phyloP scores from a whole-genome alignment of 92 coral and sea anemone species.

The Hydrozoanthus gracilis region DNA sequence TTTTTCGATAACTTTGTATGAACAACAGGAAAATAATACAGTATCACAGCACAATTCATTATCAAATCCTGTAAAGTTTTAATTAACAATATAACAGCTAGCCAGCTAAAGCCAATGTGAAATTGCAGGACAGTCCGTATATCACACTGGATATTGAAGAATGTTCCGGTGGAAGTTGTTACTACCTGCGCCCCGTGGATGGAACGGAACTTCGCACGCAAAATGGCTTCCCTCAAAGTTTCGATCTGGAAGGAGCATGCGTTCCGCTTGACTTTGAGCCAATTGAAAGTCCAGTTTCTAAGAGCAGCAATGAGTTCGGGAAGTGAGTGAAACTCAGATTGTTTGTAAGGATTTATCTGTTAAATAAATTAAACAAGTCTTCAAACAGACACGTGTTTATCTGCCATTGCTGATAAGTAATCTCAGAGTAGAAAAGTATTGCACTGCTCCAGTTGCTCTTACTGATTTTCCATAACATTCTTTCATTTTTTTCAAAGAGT shows the following conservation, averaged over 20 bases:
- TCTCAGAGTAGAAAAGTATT: too few species aligned
- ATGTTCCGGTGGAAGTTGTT: not conserved
- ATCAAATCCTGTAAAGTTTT: not conserved
- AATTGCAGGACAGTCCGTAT: conserved; percentile 32
- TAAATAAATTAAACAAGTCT: not conserved
- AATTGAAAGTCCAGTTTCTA: conserved; percentile 6
- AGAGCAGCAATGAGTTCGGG: conserved; percentile 3
- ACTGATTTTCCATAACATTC: too few species aligned
- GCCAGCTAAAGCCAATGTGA: not conserved
- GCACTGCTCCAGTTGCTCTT: too few species aligned
- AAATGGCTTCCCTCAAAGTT: not conserved
- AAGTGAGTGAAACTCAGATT: not conserved
- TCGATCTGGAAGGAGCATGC: not conserved
- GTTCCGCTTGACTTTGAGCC: conserved; percentile 11
- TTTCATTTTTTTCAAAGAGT: too few species aligned
- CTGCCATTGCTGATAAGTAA: not conserved
- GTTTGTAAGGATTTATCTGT: too few species aligned
- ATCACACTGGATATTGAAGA: conserved; percentile 5
- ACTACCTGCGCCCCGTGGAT: conserved; percentile 15
- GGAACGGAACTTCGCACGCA: not conserved
- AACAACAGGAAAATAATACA: not conserved
- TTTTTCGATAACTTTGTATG: too few species aligned
- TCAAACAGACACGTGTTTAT: not conserved
- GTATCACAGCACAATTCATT: not conserved
- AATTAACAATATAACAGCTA: not conserved